Conservation (phyloP, 64 coral and sea anemone genomes). For the Montipora sp. region DNA sequence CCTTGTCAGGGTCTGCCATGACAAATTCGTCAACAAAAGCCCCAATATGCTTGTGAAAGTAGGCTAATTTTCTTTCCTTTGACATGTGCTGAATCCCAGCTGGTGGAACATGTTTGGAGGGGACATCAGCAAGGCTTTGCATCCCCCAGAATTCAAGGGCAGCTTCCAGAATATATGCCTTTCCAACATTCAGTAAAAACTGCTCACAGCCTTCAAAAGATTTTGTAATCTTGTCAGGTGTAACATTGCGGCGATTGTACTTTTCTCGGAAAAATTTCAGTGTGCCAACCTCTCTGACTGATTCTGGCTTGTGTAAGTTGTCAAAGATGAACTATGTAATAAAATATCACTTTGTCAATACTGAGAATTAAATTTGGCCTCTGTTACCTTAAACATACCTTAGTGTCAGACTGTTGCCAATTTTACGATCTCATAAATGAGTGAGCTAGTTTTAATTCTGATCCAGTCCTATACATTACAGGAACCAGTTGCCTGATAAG, state of each 20-base stretch:
- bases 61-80: slow-evolving; percentile 31
- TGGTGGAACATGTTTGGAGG: slow-evolving; percentile 49
- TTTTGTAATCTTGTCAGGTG: slow-evolving; percentile 37
- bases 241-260: slow-evolving; percentile 30
- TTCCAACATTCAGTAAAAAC: slow-evolving; percentile 66
- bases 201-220: slow-evolving; percentile 74
- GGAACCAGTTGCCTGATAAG: not conserved
- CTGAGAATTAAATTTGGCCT: not conserved
- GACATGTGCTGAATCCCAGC: not conserved
- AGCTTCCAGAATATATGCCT: slow-evolving; percentile 52
- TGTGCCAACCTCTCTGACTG: slow-evolving; percentile 31
- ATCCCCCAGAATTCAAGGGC: slow-evolving; percentile 64
- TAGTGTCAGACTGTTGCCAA: not conserved
- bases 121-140: slow-evolving; percentile 19
- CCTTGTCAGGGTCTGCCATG: slow-evolving; percentile 43
- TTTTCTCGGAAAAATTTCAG: slow-evolving; percentile 53
- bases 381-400: not conserved
- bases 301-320: slow-evolving; percentile 16
- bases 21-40: slow-evolving; percentile 75
- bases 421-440: not conserved
- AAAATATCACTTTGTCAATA: not conserved
- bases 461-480: not conserved
- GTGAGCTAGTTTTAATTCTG: not conserved
- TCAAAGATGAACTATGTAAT: slow-evolving; percentile 24
- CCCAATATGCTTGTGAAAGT: slow-evolving; percentile 57